Percentiles rank a stretch among this genome's conserved stretches.
Evolutionary conservation across 1,140 invertebrate species (phyloP).

Genomic region (Plodia interpunctella): DNA sequence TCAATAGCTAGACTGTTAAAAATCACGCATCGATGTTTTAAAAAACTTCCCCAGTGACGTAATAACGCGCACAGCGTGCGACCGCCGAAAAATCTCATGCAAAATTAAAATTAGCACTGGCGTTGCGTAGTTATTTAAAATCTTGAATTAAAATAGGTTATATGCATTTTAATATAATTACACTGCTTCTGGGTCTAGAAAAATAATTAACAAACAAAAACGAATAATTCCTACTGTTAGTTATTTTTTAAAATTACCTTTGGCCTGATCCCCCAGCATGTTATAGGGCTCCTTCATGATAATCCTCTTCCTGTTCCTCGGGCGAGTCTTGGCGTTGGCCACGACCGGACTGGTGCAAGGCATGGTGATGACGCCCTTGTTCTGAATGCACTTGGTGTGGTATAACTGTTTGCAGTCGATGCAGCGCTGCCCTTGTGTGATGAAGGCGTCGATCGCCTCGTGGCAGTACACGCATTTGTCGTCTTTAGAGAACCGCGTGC

Average conservation of each 20-base stretch:
- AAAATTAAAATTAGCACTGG: too few relatives aligned
- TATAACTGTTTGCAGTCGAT: slow-evolving; percentile 89
- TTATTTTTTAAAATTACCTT: slow-evolving; percentile 53
- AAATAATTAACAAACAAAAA: too few relatives aligned
- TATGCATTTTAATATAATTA: too few relatives aligned
- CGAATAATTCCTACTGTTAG: too few relatives aligned
- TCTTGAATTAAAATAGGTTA: too few relatives aligned
- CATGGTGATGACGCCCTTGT: slow-evolving; percentile 84
- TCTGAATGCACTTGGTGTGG: slow-evolving; percentile 92
- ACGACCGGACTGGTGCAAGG: slow-evolving; percentile 77
- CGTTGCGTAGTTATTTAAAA: too few relatives aligned
- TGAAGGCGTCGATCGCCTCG: slow-evolving; percentile 87
- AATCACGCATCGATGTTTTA: too few relatives aligned
- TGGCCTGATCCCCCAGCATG: slow-evolving; percentile 77
- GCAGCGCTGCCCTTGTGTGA: slow-evolving; percentile 90
- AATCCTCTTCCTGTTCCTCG: slow-evolving; percentile 75
- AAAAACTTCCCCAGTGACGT: too few relatives aligned
- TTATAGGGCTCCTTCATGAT: slow-evolving; percentile 57
- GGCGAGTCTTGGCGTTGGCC: slow-evolving; percentile 40
- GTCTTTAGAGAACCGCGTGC: slow-evolving; percentile 84
- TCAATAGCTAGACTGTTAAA: too few relatives aligned
- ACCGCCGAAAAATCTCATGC: too few relatives aligned
- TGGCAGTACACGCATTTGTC: slow-evolving; percentile 87
- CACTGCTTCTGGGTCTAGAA: too few relatives aligned
- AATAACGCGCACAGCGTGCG: too few relatives aligned